A percentile compares a stretch with the other conserved stretches of the same genome.
These are phyloP conservation scores for Poecile montanus DNA, from an alignment of 2,797 vertebrate species.

Conservation along the genomic window DNA sequence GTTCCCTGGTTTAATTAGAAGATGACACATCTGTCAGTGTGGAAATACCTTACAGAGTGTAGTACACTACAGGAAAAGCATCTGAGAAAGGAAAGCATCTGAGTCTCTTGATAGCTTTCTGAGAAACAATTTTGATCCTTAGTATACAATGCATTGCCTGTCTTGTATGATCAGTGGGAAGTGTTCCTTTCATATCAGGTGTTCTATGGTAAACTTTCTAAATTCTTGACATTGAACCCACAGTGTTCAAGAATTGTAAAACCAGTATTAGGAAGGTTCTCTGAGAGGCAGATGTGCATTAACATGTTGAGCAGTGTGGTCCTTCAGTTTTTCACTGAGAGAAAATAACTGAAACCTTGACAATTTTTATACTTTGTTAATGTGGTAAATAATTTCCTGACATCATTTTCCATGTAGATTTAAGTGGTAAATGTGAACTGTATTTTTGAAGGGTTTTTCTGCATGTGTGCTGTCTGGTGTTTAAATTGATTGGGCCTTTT, in stretches of 20 bases:
- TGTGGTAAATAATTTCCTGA: not conserved
- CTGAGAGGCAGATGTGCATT: not conserved
- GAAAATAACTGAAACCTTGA: constrained; percentile 27
- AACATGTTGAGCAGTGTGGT: not conserved
- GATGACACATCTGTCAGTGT: not conserved
- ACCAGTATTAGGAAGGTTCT: not conserved
- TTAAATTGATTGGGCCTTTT: constrained; percentile 63
- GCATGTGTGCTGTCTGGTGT: not conserved
- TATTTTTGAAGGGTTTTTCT: constrained; percentile 38
- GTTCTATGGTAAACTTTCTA: not conserved
- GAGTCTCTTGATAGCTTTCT: not conserved
- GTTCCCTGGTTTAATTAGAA: not conserved
- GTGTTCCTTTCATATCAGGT: constrained; percentile 6
- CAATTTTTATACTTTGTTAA: not conserved
- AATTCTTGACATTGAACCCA: not conserved
- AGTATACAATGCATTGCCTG: not conserved
- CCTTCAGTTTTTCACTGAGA: not conserved
- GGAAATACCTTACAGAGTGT: not conserved
- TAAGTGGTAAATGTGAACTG: constrained; percentile 22
- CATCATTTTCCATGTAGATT: not conserved
- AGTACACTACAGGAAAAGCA: not conserved
- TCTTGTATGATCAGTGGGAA: not conserved
- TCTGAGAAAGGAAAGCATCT: not conserved
- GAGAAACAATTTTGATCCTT: not conserved
- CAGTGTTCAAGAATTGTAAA: constrained; percentile 14